Evolutionary conservation across 1,140 invertebrate species (phyloP), one percentile per base, ranked within the genome.

Genomic region (Microplitis mediator): DNA sequence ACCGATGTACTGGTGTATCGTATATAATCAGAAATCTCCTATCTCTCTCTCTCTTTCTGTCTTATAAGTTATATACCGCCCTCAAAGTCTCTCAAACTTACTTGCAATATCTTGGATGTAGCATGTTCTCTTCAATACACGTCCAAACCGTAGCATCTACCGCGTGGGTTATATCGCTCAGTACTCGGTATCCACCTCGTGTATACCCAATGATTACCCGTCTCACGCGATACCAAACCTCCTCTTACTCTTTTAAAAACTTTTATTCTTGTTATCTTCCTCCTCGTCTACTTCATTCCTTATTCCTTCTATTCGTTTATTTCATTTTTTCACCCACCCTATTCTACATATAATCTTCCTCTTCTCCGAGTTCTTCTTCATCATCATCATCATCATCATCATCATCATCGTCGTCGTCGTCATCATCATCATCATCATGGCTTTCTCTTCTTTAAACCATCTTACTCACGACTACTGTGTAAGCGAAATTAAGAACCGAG

Each of bases 161-260:
- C 32, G 73, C 73, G 73, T 74, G 73, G 73, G 73, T 32, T 74
- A 65, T 51, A 66, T 36, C 36, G 60, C 35, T 54, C 60, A 32
- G 61, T 16, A 52, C 35, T 65, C 63, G 35, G 65, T 67, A 63
- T 70, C 51, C 72, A 65, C 68, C 52, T 63, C 62, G 36, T 65
- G 34, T 64, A 70, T 70, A 51, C n/a, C 39, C 69, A 63, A 71
- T 74, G 68, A 74, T 74, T 74, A 71, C 63, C 73, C 68, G 60
- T 71, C 73, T 69, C 72, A 73, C 71, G 65, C 71, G 71, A 73
- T 70, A 70, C 62, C 61, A 35, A 63, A 70, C 69, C 69, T 45
- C 39, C 34, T 23, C 45, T 70, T 60, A 23, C 16, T 54, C 11
- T 11, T 45, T 45, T 45, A 5, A 45, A 23, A 14, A 13, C 13